Conservation (phyloP, 2,888 invertebrate genomes). For the Argynnis bischoffii region DNA sequence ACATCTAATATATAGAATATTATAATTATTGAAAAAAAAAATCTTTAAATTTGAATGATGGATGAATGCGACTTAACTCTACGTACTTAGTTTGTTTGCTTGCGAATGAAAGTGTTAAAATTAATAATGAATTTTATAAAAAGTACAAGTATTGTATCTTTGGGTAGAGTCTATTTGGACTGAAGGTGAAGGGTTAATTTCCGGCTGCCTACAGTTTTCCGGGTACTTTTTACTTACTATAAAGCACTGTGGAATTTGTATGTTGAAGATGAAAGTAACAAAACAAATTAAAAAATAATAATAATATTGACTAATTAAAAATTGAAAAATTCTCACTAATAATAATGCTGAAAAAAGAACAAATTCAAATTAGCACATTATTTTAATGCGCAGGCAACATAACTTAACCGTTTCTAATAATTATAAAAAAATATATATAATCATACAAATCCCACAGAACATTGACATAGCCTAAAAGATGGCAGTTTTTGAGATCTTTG, state of each 20-base stretch:
- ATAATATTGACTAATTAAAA: background rate
- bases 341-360: no score
- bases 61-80: background rate
- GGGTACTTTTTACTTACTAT: constrained; percentile 26
- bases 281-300: background rate
- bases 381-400: no score
- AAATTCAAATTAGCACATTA: no score
- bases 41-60: background rate
- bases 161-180: constrained; percentile 28
- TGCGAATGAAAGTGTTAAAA: constrained; percentile 4
- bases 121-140: constrained; percentile 10
- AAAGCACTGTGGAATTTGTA: constrained; percentile 20
- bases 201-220: constrained; percentile 6
- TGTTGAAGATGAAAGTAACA: background rate
- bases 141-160: constrained; percentile 26
- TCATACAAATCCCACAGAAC: constrained; percentile 46
- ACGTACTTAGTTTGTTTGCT: background rate
- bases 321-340: no score
- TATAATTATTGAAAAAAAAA: background rate
- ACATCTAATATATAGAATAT: background rate
- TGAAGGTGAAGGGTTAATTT: constrained; percentile 8
- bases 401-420: no score
- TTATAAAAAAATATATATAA: background rate
- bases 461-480: constrained; percentile 48
- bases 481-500: constrained; percentile 74